Percentiles rank a stretch among this genome's conserved stretches.
These are phyloP conservation scores for Ctenosaura bakeri DNA, from an alignment of 2,797 vertebrate genomes.

Conservation along the genomic window DNA sequence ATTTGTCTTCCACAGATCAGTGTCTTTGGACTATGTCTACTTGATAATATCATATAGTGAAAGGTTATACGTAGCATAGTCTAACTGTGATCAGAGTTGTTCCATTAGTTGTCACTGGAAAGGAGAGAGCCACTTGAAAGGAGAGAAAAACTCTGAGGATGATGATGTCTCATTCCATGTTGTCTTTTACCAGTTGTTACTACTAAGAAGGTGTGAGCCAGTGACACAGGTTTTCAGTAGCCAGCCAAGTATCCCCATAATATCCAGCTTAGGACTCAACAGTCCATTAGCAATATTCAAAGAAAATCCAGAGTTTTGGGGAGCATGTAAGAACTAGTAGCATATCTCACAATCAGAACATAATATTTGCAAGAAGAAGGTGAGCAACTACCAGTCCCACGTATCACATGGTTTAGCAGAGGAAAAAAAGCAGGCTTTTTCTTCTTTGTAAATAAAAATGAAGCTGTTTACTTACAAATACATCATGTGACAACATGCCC, in stretches of 20 bases:
- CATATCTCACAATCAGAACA: no score
- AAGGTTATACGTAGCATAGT: background rate
- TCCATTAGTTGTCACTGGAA: background rate
- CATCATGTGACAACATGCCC: no score
- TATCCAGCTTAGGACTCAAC: background rate
- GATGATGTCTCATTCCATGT: background rate
- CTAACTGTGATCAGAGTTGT: background rate
- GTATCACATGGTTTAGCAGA: no score
- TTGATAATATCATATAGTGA: background rate
- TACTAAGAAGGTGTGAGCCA: background rate
- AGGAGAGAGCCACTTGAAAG: background rate
- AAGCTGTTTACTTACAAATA: no score
- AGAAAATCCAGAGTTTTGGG: background rate
- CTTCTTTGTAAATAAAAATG: no score
- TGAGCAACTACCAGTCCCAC: no score
- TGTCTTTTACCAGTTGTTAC: background rate
- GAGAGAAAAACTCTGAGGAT: background rate
- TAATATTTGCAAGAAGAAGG: no score
- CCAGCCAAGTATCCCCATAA: background rate
- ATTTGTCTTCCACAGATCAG: background rate
- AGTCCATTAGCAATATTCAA: background rate
- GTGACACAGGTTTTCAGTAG: background rate
- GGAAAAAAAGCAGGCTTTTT: no score
- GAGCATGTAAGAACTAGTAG: no score
- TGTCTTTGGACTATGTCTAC: background rate